These are phyloP conservation scores for Drosophila hawaiiensis DNA, from an alignment of 2,888 invertebrate genomes.

Conservation along the genomic window DNA sequence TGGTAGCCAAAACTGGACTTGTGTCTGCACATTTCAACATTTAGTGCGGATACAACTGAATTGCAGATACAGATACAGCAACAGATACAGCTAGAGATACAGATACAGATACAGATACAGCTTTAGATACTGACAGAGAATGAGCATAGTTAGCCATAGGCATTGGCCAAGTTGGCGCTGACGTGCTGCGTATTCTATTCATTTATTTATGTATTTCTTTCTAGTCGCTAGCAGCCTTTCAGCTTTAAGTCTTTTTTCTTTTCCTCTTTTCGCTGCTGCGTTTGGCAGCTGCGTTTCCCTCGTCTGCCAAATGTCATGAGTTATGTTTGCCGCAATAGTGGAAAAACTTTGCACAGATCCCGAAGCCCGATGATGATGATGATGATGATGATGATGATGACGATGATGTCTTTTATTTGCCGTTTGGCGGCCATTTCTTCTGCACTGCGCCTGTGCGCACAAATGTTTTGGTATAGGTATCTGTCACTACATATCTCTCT, in stretches of 20 bases:
- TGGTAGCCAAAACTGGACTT: constrained; percentile 48
- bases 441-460: constrained; percentile 77
- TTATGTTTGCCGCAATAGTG: constrained; percentile 67
- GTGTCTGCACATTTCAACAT: constrained; percentile 45
- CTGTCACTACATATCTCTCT: constrained; percentile 25
- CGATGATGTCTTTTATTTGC: constrained; percentile 58
- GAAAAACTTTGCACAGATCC: constrained; percentile 51
- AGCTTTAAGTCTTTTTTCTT: constrained; percentile 19
- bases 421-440: constrained; percentile 73
- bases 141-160: constrained; percentile 21
- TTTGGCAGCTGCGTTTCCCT: constrained; percentile 70
- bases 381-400: constrained; percentile 20
- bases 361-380: constrained; percentile 33
- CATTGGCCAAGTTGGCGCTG: constrained; percentile 56
- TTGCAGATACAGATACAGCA: constrained; percentile 16
- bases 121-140: background rate
- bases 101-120: constrained; percentile 17
- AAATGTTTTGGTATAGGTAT: constrained; percentile 44
- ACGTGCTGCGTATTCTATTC: constrained; percentile 66
- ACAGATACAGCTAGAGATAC: constrained; percentile 9
- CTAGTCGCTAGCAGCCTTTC: constrained; percentile 61
- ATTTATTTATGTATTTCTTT: constrained; percentile 68
- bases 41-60: constrained; percentile 33
- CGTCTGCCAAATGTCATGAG: constrained; percentile 76
- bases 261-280: constrained; percentile 55